These are phyloP conservation scores for Arenaria interpres DNA, from an alignment of 2,113 vertebrate species.

Conservation along the genomic window DNA sequence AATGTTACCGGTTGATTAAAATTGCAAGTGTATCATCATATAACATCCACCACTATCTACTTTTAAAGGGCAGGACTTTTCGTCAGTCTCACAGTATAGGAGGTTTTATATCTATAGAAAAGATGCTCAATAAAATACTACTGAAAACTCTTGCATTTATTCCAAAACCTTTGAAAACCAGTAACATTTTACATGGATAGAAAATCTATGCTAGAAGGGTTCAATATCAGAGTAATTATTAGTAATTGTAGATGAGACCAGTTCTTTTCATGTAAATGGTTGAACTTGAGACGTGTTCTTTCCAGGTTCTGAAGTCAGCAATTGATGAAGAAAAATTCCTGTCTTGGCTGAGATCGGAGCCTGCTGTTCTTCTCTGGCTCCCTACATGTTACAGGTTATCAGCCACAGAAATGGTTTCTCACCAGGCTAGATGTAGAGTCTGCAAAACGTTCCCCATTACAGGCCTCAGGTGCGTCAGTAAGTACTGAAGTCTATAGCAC, in stretches of 20 bases:
- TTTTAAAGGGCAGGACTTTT: background rate
- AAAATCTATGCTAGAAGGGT: background rate
- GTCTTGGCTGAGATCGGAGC: slow-evolving; percentile 81
- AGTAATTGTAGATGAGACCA: background rate
- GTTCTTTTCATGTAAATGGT: background rate
- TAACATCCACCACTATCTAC: background rate
- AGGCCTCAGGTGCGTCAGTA: slow-evolving; percentile 78
- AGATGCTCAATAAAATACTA: background rate
- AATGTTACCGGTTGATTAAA: background rate
- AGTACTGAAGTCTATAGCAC: background rate
- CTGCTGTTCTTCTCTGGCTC: slow-evolving; percentile 82
- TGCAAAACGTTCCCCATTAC: slow-evolving; percentile 80
- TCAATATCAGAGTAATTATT: background rate
- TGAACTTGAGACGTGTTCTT: background rate
- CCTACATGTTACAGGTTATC: slow-evolving; percentile 78
- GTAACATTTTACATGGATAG: background rate
- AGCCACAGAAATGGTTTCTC: slow-evolving; percentile 70
- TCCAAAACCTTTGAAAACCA: background rate
- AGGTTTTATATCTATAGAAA: background rate
- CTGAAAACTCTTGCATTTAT: background rate
- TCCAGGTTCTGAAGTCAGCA: slow-evolving; percentile 66
- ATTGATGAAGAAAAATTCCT: slow-evolving; percentile 78
- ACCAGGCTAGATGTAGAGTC: slow-evolving; percentile 76
- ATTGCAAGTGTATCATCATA: background rate
- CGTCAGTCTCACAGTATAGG: background rate